Evolutionary conservation across 2,113 vertebrate genomes (phyloP).

Genomic region (Romanogobio albipinnatus): DNA sequence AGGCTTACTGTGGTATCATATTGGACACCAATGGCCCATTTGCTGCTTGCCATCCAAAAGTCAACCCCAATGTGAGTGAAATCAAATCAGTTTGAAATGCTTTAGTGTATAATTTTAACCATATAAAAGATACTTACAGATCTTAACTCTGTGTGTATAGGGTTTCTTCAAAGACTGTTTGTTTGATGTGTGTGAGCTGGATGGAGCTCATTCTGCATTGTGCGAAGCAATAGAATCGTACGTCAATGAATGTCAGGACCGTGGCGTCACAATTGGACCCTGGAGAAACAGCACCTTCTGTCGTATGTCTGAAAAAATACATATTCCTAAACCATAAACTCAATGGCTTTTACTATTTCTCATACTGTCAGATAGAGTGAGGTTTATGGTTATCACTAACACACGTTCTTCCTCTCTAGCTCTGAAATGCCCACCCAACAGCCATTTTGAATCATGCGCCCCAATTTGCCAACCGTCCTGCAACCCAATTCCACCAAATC

Average conservation of each 20-base stretch:
- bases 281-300: constrained; percentile 80
- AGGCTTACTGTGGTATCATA: constrained; percentile 73
- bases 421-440: constrained; percentile 70
- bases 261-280: constrained; percentile 72
- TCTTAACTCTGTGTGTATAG: constrained; percentile 55
- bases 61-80: constrained; percentile 73
- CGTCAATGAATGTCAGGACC: constrained; percentile 77
- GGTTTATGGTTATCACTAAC: constrained; percentile 14
- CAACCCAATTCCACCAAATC: constrained; percentile 44
- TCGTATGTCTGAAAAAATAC: constrained; percentile 62
- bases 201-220: constrained; percentile 68
- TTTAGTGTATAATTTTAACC: background rate
- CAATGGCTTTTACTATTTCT: background rate
- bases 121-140: background rate
- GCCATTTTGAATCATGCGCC: constrained; percentile 73
- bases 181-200: constrained; percentile 78
- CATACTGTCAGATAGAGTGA: background rate
- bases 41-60: constrained; percentile 62
- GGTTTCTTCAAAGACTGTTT: constrained; percentile 74
- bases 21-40: constrained; percentile 68
- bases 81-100: background rate
- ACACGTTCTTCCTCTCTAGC: constrained; percentile 60
- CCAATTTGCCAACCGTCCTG: constrained; percentile 71
- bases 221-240: constrained; percentile 79
- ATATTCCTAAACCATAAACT: background rate